These are phyloP conservation scores for Haemorhous mexicanus DNA, from an alignment of 2,113 vertebrate species.

Conservation along the genomic window DNA sequence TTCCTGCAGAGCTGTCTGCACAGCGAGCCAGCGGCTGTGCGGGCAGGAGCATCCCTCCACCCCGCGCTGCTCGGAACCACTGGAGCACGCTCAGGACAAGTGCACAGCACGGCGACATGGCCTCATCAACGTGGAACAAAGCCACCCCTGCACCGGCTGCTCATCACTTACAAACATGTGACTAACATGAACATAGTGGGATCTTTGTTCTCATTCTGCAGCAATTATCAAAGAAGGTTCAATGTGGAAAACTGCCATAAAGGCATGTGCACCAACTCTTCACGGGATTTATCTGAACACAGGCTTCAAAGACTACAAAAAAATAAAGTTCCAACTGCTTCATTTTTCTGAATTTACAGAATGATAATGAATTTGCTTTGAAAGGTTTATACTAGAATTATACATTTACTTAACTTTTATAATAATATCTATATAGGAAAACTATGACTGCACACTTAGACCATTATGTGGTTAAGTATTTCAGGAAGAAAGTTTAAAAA, in stretches of 20 bases:
- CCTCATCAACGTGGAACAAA: slow-evolving; percentile 52
- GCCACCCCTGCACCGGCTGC: slow-evolving; percentile 9
- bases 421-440: not conserved
- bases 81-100: slow-evolving; percentile 45
- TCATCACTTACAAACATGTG: slow-evolving; percentile 54
- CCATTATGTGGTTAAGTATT: not conserved
- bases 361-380: not conserved
- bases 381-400: not conserved
- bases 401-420: not conserved
- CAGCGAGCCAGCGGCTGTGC: not conserved
- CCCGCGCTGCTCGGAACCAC: not conserved
- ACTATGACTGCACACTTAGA: not conserved
- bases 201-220: slow-evolving; percentile 54
- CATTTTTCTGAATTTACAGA: not conserved
- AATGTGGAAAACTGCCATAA: not conserved
- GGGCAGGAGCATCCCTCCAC: not conserved
- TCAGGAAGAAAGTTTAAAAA: not conserved
- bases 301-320: not conserved
- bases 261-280: not conserved
- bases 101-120: not conserved
- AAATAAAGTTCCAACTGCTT: not conserved
- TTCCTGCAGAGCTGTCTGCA: not conserved
- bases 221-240: slow-evolving; percentile 25
- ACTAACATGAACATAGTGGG: slow-evolving; percentile 36
- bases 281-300: not conserved